phyloP scores from a whole-genome alignment of 2,888 invertebrate species.

The Lepidochrysops patricia region DNA sequence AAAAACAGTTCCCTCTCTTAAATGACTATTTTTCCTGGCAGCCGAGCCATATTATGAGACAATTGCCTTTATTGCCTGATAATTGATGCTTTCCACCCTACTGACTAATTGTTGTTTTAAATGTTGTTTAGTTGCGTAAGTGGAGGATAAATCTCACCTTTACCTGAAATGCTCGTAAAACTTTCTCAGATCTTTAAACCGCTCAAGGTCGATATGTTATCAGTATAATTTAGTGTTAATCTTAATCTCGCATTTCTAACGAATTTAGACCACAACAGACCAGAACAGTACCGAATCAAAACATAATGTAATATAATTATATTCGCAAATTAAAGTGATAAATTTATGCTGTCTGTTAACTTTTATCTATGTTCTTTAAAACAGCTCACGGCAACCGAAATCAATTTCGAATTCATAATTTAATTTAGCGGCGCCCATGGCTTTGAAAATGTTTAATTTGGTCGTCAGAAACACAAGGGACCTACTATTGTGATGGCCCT shows the following conservation, averaged over 20 bases:
- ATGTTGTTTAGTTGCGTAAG: constrained; percentile 21
- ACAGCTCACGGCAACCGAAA: constrained; percentile 43
- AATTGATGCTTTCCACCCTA: constrained; percentile 50
- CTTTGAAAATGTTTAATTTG: constrained; percentile 48
- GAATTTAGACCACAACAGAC: too few relatives aligned
- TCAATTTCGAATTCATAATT: constrained; percentile 60
- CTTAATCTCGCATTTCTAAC: too few relatives aligned
- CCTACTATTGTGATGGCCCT: constrained; percentile 29
- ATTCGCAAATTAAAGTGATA: constrained; percentile 21
- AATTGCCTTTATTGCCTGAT: constrained; percentile 61
- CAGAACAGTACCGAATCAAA: too few relatives aligned
- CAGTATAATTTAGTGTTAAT: too few relatives aligned
- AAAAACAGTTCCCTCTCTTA: constrained; percentile 64
- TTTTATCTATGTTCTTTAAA: constrained; percentile 35
- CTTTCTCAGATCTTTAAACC: not conserved
- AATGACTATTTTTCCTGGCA: constrained; percentile 70
- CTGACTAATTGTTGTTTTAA: constrained; percentile 34
- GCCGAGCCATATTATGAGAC: constrained; percentile 58
- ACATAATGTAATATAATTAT: not conserved
- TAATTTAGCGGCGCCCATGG: constrained; percentile 41
- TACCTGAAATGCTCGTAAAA: not conserved
- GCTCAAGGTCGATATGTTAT: not conserved
- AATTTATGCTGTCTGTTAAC: constrained; percentile 28
- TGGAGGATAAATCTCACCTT: constrained; percentile 7
- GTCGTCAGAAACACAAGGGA: constrained; percentile 31